phyloP scores from a whole-genome alignment of 1,140 invertebrate species.

The Drosophila santomea region DNA sequence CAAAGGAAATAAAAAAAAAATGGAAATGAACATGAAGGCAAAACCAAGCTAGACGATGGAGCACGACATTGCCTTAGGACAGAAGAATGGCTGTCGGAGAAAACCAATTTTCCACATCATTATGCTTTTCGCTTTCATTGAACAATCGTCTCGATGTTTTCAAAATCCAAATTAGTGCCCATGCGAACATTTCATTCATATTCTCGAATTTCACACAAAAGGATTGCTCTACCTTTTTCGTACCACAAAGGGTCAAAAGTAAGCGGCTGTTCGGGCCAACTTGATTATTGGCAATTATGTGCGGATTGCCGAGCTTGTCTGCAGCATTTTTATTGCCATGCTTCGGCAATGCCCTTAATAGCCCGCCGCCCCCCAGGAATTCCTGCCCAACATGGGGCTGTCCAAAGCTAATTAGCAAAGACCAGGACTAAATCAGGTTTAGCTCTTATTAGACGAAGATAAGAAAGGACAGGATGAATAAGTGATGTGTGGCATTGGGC shows the following conservation, averaged over 20 bases:
- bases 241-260: constrained; percentile 44
- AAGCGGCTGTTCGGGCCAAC: constrained; percentile 29
- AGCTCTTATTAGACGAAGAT: constrained; percentile 28
- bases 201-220: not conserved
- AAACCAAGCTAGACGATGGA: constrained; percentile 24
- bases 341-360: constrained; percentile 18
- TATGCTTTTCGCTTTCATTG: constrained; percentile 74
- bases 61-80: constrained; percentile 36
- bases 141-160: constrained; percentile 32
- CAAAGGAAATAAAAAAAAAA: constrained; percentile 34
- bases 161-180: constrained; percentile 5
- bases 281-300: constrained; percentile 78
- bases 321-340: constrained; percentile 21
- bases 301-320: constrained; percentile 50
- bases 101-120: constrained; percentile 80
- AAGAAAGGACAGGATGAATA: constrained; percentile 29
- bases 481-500: constrained; percentile 18
- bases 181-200: constrained; percentile 18
- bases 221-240: not conserved
- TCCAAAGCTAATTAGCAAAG: constrained; percentile 44
- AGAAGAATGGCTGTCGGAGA: constrained; percentile 30
- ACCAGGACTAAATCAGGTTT: constrained; percentile 58
- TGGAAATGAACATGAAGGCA: constrained; percentile 14
- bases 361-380: constrained; percentile 1
- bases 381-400: constrained; percentile 1